Percentiles rank a stretch among this genome's conserved stretches.
These are phyloP conservation scores for Discoglossus pictus DNA, from an alignment of 2,797 vertebrate species.

Conservation along the genomic window DNA sequence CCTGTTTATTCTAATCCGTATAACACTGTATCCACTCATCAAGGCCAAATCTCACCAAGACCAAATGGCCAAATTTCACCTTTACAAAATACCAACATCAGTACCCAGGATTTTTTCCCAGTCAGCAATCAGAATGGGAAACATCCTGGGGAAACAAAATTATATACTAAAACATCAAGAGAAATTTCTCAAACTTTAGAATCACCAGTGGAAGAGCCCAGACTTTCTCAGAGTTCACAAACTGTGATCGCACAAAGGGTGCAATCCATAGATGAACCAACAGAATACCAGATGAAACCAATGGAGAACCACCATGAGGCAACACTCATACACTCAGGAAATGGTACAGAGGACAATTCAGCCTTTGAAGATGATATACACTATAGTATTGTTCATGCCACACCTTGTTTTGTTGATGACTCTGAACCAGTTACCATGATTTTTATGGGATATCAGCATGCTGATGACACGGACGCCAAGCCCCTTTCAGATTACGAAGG, in stretches of 20 bases:
- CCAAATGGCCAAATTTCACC: slow-evolving; percentile 56
- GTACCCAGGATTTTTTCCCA: slow-evolving; percentile 60
- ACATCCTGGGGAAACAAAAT: slow-evolving; percentile 40
- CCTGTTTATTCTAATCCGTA: slow-evolving; percentile 87
- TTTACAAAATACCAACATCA: too few species aligned
- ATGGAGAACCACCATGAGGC: slow-evolving; percentile 54
- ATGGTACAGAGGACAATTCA: slow-evolving; percentile 48
- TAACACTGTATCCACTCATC: slow-evolving; percentile 73
- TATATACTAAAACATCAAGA: slow-evolving; percentile 42
- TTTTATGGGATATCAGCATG: slow-evolving; percentile 91
- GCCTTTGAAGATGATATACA: slow-evolving; percentile 62
- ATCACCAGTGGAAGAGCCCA: neutral
- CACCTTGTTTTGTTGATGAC: slow-evolving; percentile 69
- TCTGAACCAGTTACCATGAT: slow-evolving; percentile 86
- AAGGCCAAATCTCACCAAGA: slow-evolving; percentile 60
- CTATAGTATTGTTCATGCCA: slow-evolving; percentile 65
- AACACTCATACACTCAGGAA: slow-evolving; percentile 47
- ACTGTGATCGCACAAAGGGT: slow-evolving; percentile 36
- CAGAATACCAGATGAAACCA: slow-evolving; percentile 53
- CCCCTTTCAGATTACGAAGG: slow-evolving; percentile 72
- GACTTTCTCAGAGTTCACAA: neutral
- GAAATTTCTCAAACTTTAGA: slow-evolving; percentile 14
- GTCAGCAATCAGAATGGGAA: slow-evolving; percentile 45
- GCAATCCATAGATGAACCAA: slow-evolving; percentile 44
- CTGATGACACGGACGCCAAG: slow-evolving; percentile 68